A percentile compares a stretch with the other conserved stretches of the same genome.
These are phyloP conservation scores for Paramormyrops hopkinsi DNA, from an alignment of 2,797 vertebrate species.

Conservation along the genomic window DNA sequence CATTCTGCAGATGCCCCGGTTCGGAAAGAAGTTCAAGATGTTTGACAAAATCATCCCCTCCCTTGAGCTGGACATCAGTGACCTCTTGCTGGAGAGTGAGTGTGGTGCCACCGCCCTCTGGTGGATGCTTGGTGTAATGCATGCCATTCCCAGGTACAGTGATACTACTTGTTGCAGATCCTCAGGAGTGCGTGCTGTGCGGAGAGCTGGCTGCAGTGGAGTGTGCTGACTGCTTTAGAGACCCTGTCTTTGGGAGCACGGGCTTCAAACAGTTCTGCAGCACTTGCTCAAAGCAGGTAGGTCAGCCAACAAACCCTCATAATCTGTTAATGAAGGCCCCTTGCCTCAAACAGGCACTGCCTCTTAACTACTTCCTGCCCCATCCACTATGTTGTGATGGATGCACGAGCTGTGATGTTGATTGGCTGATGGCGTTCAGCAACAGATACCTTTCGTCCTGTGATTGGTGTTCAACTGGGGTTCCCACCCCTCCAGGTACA, in stretches of 20 bases:
- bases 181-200: conserved; percentile 75
- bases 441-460: neutral
- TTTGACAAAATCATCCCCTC: conserved; percentile 85
- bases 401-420: neutral
- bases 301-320: neutral
- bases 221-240: conserved; percentile 71
- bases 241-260: conserved; percentile 58
- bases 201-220: conserved; percentile 62
- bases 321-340: neutral
- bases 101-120: neutral
- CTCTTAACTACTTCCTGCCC: neutral
- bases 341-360: neutral
- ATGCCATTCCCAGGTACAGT: neutral
- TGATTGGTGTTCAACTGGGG: neutral
- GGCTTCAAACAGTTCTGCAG: conserved; percentile 78
- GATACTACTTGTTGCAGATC: conserved; percentile 56
- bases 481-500: conserved; percentile 63
- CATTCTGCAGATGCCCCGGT: conserved; percentile 87
- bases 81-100: conserved; percentile 73
- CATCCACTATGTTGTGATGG: neutral
- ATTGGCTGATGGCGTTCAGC: neutral
- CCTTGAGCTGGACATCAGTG: conserved; percentile 76
- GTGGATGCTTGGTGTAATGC: neutral
- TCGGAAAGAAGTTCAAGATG: conserved; percentile 89
- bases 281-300: conserved; percentile 68